Base-by-base conservation (phyloP, 2,113 vertebrate species). In the Coturnix japonica region DNA sequence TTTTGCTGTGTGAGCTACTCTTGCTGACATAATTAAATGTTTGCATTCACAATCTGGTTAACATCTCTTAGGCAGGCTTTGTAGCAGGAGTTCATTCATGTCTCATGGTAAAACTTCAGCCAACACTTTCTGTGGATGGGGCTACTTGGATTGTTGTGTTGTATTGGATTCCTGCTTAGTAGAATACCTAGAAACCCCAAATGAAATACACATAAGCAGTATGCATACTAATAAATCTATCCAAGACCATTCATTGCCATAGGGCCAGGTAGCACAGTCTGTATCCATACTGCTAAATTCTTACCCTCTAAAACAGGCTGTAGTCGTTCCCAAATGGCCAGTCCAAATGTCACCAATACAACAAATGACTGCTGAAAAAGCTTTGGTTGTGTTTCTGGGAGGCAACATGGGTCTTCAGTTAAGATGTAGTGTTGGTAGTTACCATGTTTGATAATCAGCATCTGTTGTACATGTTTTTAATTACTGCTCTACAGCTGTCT, bases 1-100 rank as follows among this genome's bases (percentile, higher is more conserved):
- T 28, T 81, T 49, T 92, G 49, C 53, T n/a, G 6, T 39, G 12
- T 87, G 63, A 75, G 16, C n/a, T 57, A 20, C 12, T 79, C 17
- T 85, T 5, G 53, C 14, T 57, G 25, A 25, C 37, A 37, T 82
- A 70, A 85, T 93, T 87, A 74, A 89, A 76, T 91, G 46, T 76
- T 69, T 22, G 1, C 6, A 4, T 75, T 89, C 28, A 6, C 61
- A 85, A 80, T 82, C 78, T 66, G 43, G 14, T 76, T 76, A 25
- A 0, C 0, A 3, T 61, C 35, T 54, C 59, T 79, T 65, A 87
- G 61, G 47, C 25, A 35, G 57, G 18, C 65, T 86, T 80, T 64
- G 5, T 37, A 64, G 46, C 39, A 46, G 1, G 2, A 63, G 25
- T 54, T 88, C 61, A 43, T 75, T 39, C 13, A 22, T 65, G 6